phyloP scores from a whole-genome alignment of 2,797 vertebrate species.

The Parauchenoglanis ngamensis region DNA sequence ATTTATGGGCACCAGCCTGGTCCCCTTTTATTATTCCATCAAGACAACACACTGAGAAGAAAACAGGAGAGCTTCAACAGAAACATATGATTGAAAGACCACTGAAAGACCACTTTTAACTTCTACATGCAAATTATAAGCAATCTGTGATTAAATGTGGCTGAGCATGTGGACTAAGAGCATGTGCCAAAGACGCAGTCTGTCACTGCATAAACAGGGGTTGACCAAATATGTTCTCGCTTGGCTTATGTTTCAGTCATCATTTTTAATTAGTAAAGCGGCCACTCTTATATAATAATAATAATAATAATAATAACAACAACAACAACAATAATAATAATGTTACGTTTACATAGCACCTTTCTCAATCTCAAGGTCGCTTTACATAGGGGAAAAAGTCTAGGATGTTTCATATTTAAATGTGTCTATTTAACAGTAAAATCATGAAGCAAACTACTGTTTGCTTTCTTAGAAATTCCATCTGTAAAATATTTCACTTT shows the following conservation, averaged over 20 bases:
- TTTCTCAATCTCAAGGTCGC: too few relatives aligned
- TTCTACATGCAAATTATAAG: conserved; percentile 38
- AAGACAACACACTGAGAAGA: conserved; percentile 11
- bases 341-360: too few relatives aligned
- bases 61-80: conserved; percentile 12
- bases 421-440: neutral
- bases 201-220: conserved; percentile 28
- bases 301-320: too few relatives aligned
- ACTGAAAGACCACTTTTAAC: conserved; percentile 32
- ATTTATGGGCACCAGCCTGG: neutral
- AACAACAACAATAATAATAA: too few relatives aligned
- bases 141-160: conserved; percentile 20
- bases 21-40: neutral
- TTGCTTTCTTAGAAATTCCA: neutral
- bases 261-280: neutral
- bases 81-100: conserved; percentile 8
- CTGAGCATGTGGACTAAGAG: conserved; percentile 25
- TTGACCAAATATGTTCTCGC: neutral
- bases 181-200: conserved; percentile 25
- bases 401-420: neutral
- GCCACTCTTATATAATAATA: too few relatives aligned
- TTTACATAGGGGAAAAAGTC: too few relatives aligned
- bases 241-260: conserved; percentile 7
- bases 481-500: neutral
- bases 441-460: neutral